These are phyloP conservation scores for Illadopsis cleaveri DNA, from an alignment of 2,113 vertebrate genomes.

Conservation along the genomic window DNA sequence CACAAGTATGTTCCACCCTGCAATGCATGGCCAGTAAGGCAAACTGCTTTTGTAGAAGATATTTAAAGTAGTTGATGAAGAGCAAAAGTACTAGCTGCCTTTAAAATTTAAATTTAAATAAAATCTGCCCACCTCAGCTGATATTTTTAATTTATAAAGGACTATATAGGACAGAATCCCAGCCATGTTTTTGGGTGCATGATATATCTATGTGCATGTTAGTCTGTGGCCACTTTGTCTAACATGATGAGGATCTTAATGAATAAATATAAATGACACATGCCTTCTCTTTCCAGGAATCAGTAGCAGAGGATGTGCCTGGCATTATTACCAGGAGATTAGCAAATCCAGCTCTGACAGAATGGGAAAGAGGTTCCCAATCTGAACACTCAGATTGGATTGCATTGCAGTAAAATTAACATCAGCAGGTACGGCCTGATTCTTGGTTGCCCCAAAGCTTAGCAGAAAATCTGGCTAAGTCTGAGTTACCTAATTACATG, in stretches of 20 bases:
- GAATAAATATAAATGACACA: neutral
- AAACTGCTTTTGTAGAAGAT: neutral
- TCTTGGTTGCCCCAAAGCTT: neutral
- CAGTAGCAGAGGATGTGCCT: neutral
- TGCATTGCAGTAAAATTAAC: neutral
- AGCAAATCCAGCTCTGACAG: neutral
- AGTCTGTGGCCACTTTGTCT: neutral
- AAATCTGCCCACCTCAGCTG: neutral
- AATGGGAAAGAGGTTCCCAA: neutral
- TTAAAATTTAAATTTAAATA: neutral
- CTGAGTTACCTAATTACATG: neutral
- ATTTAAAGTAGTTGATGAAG: neutral
- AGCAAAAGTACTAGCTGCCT: neutral
- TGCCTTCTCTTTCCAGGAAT: neutral
- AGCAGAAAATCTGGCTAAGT: neutral
- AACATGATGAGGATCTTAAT: neutral
- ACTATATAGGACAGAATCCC: neutral
- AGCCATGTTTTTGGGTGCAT: neutral
- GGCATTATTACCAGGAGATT: neutral
- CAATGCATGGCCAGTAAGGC: neutral
- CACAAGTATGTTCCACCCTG: neutral
- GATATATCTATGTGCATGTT: neutral
- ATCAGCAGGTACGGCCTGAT: rapidly evolving
- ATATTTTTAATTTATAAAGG: neutral
- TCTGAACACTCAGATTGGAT: neutral